Evolutionary conservation across 2,888 invertebrate genomes (phyloP), one percentile per base, ranked within the genome.

Genomic region (Lochmaea crataegi): DNA sequence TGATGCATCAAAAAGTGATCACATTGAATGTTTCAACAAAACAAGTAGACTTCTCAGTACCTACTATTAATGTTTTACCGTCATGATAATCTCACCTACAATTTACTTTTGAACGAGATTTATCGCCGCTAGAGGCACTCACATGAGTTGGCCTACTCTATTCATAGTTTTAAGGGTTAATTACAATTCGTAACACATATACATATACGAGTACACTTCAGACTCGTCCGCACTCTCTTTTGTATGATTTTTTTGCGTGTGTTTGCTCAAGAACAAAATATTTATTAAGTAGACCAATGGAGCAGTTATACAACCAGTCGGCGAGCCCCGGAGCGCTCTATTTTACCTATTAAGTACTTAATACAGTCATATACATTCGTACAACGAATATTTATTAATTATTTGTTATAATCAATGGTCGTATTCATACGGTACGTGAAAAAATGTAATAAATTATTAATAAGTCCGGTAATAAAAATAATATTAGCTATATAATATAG

Each of bases 391-490:
- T 72, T 75, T 75, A 76, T 72, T 76, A 74, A 74, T 68, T 51
- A 74, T 68, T 51, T 22, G 58, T 61, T 64, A 70, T 65, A 74
- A 74, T 76, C 74, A 72, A 72, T 72, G 72, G 61, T 68, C 65
- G 65, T 70, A 75, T 75, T 74, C 74, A 76, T 72, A 72, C 60
- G 67, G 76, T 75, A 76, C 71, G 76, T 69, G 70, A 75, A 76
- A 76, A 76, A 75, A 73, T 66, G 73, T 58, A 48, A 71, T 76
- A 73, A 73, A 76, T 76, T 76, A 73, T 75, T 75, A 76, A 76
- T 76, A 76, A 74, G 72, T 68, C 65, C 10, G 41, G 74, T 48
- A 71, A 74, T 72, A 76, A 76, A 74, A 76, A 76, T 75, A 63
- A 68, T 73, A 76, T 76, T 71, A 71, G 76, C 75, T 71, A 75